Evolutionary conservation across 1,140 invertebrate species (phyloP).

Genomic region (Formica exsecta): DNA sequence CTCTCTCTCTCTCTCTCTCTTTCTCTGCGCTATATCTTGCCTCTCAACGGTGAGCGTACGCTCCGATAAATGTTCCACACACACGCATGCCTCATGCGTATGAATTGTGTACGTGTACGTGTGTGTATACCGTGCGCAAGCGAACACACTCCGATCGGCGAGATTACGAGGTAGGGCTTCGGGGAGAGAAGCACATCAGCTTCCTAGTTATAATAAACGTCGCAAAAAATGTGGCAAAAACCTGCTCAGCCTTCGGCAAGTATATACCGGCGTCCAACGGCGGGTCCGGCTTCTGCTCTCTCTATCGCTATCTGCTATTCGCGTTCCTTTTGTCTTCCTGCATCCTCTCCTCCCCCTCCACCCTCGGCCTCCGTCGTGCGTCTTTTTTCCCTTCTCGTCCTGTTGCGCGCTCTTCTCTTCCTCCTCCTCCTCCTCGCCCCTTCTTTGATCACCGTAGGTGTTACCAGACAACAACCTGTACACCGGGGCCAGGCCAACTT

Average conservation of each 20-base stretch:
- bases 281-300: constrained; percentile 71
- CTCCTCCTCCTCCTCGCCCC: constrained; percentile 7
- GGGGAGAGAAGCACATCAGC: constrained; percentile 76
- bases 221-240: constrained; percentile 82
- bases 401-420: constrained; percentile 41
- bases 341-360: constrained; percentile 61
- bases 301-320: constrained; percentile 67
- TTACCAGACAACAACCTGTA: constrained; percentile 68
- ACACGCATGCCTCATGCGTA: constrained; percentile 34
- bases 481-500: constrained; percentile 65
- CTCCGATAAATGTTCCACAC: constrained; percentile 60
- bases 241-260: constrained; percentile 84
- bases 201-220: constrained; percentile 86
- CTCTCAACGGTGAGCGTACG: constrained; percentile 49
- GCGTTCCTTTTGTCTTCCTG: constrained; percentile 55
- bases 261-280: constrained; percentile 68
- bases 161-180: constrained; percentile 76
- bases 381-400: constrained; percentile 50
- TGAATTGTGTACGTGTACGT: constrained; percentile 5
- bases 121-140: constrained; percentile 62
- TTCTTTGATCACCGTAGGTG: constrained; percentile 72
- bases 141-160: constrained; percentile 62
- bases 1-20: constrained; percentile 56
- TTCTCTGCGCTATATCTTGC: constrained; percentile 50
- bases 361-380: constrained; percentile 33